Evolutionary conservation across 2,888 invertebrate species (phyloP).

Genomic region (Acheta domesticus): DNA sequence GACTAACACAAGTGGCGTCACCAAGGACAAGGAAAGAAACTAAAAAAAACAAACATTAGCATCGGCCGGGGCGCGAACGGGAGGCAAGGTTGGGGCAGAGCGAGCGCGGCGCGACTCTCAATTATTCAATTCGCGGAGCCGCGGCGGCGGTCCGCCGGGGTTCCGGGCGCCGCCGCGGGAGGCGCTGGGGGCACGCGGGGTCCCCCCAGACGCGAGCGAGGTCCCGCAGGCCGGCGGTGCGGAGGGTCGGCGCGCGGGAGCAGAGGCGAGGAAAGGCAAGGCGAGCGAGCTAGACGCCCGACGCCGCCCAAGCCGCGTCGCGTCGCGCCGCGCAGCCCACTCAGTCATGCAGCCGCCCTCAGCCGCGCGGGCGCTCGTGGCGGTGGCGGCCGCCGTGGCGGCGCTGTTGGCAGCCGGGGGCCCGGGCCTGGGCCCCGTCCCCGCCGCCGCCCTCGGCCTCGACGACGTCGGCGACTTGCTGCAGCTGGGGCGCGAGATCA

Average conservation of each 20-base stretch:
- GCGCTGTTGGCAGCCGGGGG: background rate
- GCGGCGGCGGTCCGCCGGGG: too few species aligned
- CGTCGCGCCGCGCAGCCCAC: background rate
- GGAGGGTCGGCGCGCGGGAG: too few species aligned
- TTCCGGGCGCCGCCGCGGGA: too few species aligned
- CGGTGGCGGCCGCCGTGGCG: background rate
- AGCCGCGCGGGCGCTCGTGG: background rate
- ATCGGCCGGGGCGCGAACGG: too few species aligned
- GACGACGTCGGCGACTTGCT: slow-evolving; percentile 34
- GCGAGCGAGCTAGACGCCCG: background rate
- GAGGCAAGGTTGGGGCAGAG: too few species aligned
- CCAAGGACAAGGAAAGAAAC: too few species aligned
- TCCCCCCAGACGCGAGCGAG: too few species aligned
- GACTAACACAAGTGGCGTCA: too few species aligned
- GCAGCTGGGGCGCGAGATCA: slow-evolving; percentile 41
- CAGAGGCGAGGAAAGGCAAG: background rate
- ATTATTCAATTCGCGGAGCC: too few species aligned
- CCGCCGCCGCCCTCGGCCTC: slow-evolving; percentile 19
- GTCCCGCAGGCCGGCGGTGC: background rate
- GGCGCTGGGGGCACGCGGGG: too few species aligned
- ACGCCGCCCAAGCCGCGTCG: background rate
- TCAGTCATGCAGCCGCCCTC: background rate
- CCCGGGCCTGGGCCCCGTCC: background rate
- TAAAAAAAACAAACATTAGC: too few species aligned
- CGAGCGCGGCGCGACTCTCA: too few species aligned